Evolutionary conservation across 30 jellyfish, hydroid and myxozoan species (phyloP).

Genomic region (Aurelia sp.): DNA sequence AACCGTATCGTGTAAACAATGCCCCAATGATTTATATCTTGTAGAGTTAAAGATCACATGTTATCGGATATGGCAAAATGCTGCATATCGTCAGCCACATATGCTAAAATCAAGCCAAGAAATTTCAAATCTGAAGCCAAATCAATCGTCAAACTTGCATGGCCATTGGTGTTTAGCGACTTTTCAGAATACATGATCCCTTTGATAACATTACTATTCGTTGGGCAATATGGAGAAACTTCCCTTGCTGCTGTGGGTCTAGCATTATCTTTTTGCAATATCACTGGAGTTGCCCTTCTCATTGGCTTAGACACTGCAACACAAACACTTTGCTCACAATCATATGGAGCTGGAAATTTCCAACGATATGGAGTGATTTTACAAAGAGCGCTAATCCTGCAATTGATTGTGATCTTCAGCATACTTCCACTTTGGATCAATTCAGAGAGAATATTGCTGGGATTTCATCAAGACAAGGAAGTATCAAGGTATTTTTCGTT

Average conservation of each 20-base stretch:
- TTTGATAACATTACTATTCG: slow-evolving; percentile 32
- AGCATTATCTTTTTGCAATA: slow-evolving; percentile 59
- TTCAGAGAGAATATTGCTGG: slow-evolving; percentile 40
- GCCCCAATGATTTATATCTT: too few species aligned
- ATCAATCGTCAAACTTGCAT: slow-evolving; percentile 25
- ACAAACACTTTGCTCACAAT: slow-evolving; percentile 71
- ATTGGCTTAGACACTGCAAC: slow-evolving; percentile 65
- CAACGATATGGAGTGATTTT: slow-evolving; percentile 51
- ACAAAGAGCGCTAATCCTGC: slow-evolving; percentile 64
- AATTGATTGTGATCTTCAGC: slow-evolving; percentile 6
- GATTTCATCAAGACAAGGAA: slow-evolving; percentile 48
- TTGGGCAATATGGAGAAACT: slow-evolving; percentile 74
- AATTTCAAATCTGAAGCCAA: slow-evolving; percentile 41
- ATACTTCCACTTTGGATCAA: slow-evolving; percentile 59
- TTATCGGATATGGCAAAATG: too few species aligned
- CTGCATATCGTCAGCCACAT: too few species aligned
- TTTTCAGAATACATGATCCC: slow-evolving; percentile 53
- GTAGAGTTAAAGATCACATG: too few species aligned
- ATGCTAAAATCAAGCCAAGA: slow-evolving; percentile 16
- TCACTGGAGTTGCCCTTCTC: slow-evolving; percentile 40
- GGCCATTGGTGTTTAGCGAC: slow-evolving; percentile 62
- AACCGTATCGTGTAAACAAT: too few species aligned
- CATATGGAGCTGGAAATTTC: slow-evolving; percentile 71
- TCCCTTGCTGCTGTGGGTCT: slow-evolving; percentile 77
- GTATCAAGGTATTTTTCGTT: slow-evolving; percentile 36